phyloP scores from a whole-genome alignment of 2,797 vertebrate genomes.

The Phyllotis vaccarum region DNA sequence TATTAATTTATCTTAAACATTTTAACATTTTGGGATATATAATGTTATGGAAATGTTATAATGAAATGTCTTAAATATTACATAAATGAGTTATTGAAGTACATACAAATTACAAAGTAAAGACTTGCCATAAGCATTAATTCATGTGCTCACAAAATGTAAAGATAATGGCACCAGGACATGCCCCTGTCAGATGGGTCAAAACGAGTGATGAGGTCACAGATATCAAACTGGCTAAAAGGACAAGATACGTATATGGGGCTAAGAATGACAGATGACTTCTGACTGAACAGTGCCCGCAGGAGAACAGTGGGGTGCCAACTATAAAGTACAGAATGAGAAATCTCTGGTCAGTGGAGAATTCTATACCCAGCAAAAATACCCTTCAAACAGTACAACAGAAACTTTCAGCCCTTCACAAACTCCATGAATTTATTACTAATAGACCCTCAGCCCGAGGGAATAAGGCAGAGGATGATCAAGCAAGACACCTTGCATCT shows the following conservation, averaged over 20 bases:
- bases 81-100: not conserved
- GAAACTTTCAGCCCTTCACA: not conserved
- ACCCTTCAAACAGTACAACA: no score
- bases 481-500: not conserved
- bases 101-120: not conserved
- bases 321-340: not conserved
- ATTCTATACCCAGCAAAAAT: not conserved
- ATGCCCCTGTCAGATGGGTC: not conserved
- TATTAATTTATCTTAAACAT: not conserved
- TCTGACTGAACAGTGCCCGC: not conserved
- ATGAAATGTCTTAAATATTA: not conserved
- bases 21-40: not conserved
- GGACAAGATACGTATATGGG: not conserved
- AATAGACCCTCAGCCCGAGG: not conserved
- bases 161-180: not conserved
- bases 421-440: not conserved
- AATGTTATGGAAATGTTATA: not conserved
- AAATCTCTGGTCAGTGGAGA: not conserved
- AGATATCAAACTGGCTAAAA: not conserved
- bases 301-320: rapidly evolving
- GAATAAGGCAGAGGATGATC: not conserved
- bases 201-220: not conserved
- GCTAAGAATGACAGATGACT: not conserved
- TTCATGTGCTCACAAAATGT: not conserved
- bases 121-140: not conserved